Base-by-base conservation (phyloP, 2,113 vertebrate species). In the Chaetorhynchus papuensis region DNA sequence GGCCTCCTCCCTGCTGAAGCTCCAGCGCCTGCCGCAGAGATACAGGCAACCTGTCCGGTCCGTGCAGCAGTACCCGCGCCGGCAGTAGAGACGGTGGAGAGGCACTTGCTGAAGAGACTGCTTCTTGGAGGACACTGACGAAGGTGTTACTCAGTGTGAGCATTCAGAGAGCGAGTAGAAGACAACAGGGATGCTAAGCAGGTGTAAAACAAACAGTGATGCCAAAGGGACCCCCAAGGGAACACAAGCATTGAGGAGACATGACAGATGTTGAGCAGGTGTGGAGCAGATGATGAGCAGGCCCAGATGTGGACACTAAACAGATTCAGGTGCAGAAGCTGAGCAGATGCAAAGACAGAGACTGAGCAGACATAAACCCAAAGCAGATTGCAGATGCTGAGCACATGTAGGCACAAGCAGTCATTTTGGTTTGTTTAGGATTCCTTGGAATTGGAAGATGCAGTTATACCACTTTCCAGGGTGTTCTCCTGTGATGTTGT, bases 321-420 rank as follows among this genome's bases (percentile, higher is more conserved):
- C 86, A 83, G 88, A 96, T 91, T 89, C 90, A 93, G 91, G 83
- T 93, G 85, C 83, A 84, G 74, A 90, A 90, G 64, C 87, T 72
- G 77, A 96, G 76, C 79, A 88, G 89, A 85, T 96, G 88, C 84
- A 71, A 57, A 91, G 83, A 86, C 82, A 88, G 91, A 97, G 83
- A 61, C 84, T 92, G 92, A 96, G 44, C 87, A 95, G 95, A 87
- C 39, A 1, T 24, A 72, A 93, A 77, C 50, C 21, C 82, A 24
- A 23, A 74, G 92, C 69, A 84, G 68, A 81, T 1, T 63, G 88
- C 90, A 94, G 79, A 79, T 94, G 93, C 86, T 71, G 85, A 92
- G 85, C 94, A 93, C 60, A 61, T 92, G 86, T 39, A 68, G 86
- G 76, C 76, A 83, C 45, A 68, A 76, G 61, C 60, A 35, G 22